These are phyloP conservation scores for Sesamia inferens DNA, from an alignment of 2,888 invertebrate species.

Conservation along the genomic window DNA sequence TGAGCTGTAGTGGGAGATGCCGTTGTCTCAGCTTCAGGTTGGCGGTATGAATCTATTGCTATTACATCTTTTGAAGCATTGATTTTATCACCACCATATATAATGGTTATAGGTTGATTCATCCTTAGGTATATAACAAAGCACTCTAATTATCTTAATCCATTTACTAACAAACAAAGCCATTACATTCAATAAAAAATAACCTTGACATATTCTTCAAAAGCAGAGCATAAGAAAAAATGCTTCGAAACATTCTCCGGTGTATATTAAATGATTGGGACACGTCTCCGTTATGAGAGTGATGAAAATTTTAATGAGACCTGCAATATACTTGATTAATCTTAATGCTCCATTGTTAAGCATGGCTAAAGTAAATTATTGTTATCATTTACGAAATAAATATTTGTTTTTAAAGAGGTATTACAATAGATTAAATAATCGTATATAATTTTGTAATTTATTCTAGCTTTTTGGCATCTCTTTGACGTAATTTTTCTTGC, in stretches of 20 bases:
- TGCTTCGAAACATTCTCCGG: conserved; percentile 41
- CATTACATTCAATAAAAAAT: conserved; percentile 38
- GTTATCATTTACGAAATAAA: conserved; percentile 65
- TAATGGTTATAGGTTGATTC: not conserved
- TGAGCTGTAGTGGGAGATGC: not conserved
- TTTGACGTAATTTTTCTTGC: conserved; percentile 5
- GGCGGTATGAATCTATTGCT: too few species aligned
- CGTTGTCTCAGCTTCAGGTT: too few species aligned
- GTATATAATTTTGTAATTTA: conserved; percentile 51
- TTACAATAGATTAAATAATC: conserved; percentile 64
- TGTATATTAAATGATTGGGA: conserved; percentile 56
- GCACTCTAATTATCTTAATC: not conserved
- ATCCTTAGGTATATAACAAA: conserved; percentile 13
- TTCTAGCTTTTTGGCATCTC: not conserved
- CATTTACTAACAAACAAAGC: conserved; percentile 26
- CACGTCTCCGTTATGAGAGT: conserved; percentile 52
- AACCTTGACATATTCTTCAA: conserved; percentile 53
- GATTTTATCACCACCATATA: not conserved
- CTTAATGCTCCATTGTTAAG: conserved; percentile 66
- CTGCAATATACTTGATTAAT: conserved; percentile 57
- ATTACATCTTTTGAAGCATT: not conserved
- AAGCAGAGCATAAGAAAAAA: conserved; percentile 37
- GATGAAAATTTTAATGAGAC: conserved; percentile 68
- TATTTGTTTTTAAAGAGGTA: conserved; percentile 61
- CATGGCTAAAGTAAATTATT: conserved; percentile 51